These are phyloP conservation scores for Podocnemis expansa DNA, from an alignment of 2,113 vertebrate genomes.

Conservation along the genomic window DNA sequence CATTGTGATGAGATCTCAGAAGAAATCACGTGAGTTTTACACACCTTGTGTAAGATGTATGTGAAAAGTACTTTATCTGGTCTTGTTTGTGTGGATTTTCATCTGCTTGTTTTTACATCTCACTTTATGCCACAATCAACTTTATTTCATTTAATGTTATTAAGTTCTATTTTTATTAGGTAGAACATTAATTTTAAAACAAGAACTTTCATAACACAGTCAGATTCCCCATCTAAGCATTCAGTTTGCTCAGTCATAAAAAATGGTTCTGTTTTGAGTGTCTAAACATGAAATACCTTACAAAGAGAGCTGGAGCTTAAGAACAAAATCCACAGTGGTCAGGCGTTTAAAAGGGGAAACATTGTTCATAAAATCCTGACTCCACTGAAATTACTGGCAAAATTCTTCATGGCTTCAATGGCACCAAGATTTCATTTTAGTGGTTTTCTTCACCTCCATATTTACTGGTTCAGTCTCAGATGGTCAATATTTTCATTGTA, in stretches of 20 bases:
- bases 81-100: neutral
- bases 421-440: neutral
- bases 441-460: neutral
- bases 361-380: neutral
- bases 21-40: neutral
- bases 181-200: neutral
- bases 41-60: neutral
- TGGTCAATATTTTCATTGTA: neutral
- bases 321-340: neutral
- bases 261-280: neutral
- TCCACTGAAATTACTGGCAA: neutral
- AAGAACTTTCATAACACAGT: neutral
- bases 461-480: neutral
- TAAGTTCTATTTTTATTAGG: neutral
- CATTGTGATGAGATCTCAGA: neutral
- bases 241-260: neutral
- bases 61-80: neutral
- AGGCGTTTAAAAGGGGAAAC: neutral
- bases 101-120: neutral
- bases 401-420: neutral
- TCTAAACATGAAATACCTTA: neutral
- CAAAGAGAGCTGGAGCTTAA: neutral
- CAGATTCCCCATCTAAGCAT: neutral
- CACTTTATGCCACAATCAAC: neutral
- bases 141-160: neutral